Evolutionary conservation across 2,888 invertebrate species (phyloP), one percentile per base, ranked within the genome.

Genomic region (Hirtodrosophila histrioides): DNA sequence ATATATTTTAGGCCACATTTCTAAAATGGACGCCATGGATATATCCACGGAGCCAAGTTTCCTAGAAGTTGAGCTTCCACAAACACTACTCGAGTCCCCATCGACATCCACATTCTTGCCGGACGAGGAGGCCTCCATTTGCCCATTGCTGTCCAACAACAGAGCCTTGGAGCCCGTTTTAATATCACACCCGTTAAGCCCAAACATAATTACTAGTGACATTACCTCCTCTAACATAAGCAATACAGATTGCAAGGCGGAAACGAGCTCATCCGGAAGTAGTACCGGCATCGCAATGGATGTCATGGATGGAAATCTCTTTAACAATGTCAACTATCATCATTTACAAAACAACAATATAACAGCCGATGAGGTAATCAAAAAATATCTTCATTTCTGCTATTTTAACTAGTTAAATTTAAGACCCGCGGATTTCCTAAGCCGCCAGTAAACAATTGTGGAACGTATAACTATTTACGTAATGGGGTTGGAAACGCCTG

Each of bases 61-160:
- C 46, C 71, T 91, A 10, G 89, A 90, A 69, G 91, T 91, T 37
- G 89, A 90, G 66, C 71, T 91, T 57, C 89, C 91, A 8, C 77
- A 67, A 41, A 85, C 89, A 0, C 71, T 91, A 3, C 89, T 89
- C 12, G 90, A 90, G 69, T 91, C 91, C 9, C 90, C 91, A 9
- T 91, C 91, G 4, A 89, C 89, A 33, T 90, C 91, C 1, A 91
- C 90, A 33, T 91, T 91, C 75, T 61, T 91, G 33, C 90, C 91
- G 39, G 95, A 94, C 64, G 95, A 95, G 69, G 93, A 94, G 77
- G 94, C 94, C 1, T 95, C 95, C 49, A 95, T 94, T 77, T 95
- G 94, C 86, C 93, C 94, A 41, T 91, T 95, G 39, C 89, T 95
- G 39, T 92, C 93, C 17, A 94, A 94, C 29, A 94, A 74, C 41